These are phyloP conservation scores for Helicoverpa armigera DNA, from an alignment of 1,140 invertebrate species.

Conservation along the genomic window DNA sequence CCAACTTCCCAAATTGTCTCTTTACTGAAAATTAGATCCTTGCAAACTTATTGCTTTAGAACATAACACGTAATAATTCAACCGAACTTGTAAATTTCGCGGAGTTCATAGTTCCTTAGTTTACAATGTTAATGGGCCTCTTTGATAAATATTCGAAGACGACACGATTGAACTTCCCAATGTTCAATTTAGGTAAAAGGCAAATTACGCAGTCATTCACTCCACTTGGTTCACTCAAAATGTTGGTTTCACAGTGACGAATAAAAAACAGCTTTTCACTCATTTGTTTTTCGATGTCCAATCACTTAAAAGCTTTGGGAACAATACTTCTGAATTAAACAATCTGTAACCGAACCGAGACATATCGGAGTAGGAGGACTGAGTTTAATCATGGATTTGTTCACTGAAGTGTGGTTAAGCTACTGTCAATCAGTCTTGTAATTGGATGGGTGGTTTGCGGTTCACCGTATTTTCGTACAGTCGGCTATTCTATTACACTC, in stretches of 20 bases:
- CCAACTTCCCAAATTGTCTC: not conserved
- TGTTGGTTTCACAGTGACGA: constrained; percentile 31
- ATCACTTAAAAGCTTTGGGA: constrained; percentile 48
- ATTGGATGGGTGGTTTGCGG: constrained; percentile 5
- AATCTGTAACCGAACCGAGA: constrained; percentile 28
- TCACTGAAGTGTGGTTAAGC: constrained; percentile 27
- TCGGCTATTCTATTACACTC: too few species aligned
- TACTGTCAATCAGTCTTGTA: constrained; percentile 21
- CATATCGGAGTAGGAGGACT: not conserved
- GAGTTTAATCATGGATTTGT: constrained; percentile 13
- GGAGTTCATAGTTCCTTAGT: constrained; percentile 19
- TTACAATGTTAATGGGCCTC: constrained; percentile 16
- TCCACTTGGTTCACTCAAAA: constrained; percentile 32
- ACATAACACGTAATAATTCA: constrained; percentile 24
- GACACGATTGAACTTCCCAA: constrained; percentile 4
- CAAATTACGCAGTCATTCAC: constrained; percentile 36
- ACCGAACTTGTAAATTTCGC: constrained; percentile 22
- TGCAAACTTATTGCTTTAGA: constrained; percentile 12
- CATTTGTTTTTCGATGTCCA: constrained; percentile 46
- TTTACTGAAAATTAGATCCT: constrained; percentile 11
- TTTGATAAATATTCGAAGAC: constrained; percentile 36
- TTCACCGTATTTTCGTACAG: not conserved
- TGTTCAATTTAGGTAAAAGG: constrained; percentile 40
- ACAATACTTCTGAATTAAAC: constrained; percentile 38
- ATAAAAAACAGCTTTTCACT: constrained; percentile 43